Conservation (phyloP, 2,888 invertebrate genomes). For the Cantharis rustica region DNA sequence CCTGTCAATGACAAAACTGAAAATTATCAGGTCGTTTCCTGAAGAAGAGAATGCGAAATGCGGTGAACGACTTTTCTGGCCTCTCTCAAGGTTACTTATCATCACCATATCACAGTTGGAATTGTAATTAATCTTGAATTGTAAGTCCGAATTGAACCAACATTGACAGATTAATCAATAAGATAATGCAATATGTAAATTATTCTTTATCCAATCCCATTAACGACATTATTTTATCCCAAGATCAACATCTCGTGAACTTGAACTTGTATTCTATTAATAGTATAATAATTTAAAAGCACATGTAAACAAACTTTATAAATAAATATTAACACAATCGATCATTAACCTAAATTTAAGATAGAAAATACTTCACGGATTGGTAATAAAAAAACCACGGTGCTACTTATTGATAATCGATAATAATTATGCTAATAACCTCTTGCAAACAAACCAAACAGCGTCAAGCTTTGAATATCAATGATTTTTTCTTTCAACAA, state of each 20-base stretch:
- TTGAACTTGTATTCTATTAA: not conserved
- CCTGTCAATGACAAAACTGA: not conserved
- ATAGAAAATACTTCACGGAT: not conserved
- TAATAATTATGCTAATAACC: not conserved
- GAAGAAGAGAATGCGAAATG: slow-evolving; percentile 1
- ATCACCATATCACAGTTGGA: slow-evolving; percentile 5
- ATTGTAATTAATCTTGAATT: not conserved
- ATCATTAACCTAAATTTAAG: not conserved
- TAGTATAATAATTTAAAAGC: not conserved
- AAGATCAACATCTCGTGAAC: not conserved
- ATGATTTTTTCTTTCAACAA: not conserved
- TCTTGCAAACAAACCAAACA: not conserved
- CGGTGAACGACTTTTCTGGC: slow-evolving; percentile 22
- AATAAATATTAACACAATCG: not conserved
- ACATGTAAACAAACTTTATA: not conserved
- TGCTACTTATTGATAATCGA: not conserved
- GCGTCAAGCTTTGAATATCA: not conserved
- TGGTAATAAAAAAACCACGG: not conserved
- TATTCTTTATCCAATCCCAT: not conserved
- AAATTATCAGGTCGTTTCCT: slow-evolving; percentile 1
- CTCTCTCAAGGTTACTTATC: slow-evolving; percentile 21
- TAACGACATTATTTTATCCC: not conserved
- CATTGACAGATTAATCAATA: not conserved
- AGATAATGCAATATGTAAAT: not conserved
- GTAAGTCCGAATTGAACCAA: not conserved